A percentile compares a stretch with the other conserved stretches of the same genome.
Conservation (phyloP, 64 coral and sea anemone species). For the Pocillopora verrucosa region DNA sequence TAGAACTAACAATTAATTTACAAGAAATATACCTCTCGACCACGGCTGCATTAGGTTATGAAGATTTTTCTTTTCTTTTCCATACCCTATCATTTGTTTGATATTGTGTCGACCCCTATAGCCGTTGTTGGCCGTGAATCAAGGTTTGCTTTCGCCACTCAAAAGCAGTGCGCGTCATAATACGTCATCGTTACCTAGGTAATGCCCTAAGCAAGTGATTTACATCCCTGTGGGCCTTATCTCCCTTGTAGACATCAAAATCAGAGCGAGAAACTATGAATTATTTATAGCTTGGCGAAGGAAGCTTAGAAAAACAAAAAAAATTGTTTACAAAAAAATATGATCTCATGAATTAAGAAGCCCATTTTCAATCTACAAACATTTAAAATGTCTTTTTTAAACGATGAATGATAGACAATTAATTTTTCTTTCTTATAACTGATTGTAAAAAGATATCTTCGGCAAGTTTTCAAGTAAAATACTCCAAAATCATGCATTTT, state of each 20-base stretch:
- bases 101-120: conserved; percentile 1
- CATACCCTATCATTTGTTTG: conserved; percentile 7
- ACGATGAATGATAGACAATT: neutral
- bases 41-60: neutral
- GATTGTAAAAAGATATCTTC: neutral
- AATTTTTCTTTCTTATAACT: neutral
- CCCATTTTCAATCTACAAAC: conserved; percentile 4
- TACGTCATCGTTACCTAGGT: conserved; percentile 61
- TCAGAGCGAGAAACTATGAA: conserved; percentile 11
- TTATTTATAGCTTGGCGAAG: conserved; percentile 28
- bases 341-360: neutral
- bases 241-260: neutral
- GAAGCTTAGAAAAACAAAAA: conserved; percentile 23
- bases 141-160: conserved; percentile 58
- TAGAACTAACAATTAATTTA: neutral
- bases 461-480: neutral
- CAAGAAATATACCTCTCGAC: conserved; percentile 3
- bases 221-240: conserved; percentile 9
- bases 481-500: neutral
- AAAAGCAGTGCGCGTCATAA: conserved; percentile 55
- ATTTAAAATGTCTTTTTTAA: neutral
- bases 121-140: conserved; percentile 46
- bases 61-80: conserved; percentile 19
- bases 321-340: neutral
- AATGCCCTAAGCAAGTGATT: conserved; percentile 16